Evolutionary conservation across 92 coral and sea anemone species (phyloP).

Genomic region (Phenganax stokvisi): DNA sequence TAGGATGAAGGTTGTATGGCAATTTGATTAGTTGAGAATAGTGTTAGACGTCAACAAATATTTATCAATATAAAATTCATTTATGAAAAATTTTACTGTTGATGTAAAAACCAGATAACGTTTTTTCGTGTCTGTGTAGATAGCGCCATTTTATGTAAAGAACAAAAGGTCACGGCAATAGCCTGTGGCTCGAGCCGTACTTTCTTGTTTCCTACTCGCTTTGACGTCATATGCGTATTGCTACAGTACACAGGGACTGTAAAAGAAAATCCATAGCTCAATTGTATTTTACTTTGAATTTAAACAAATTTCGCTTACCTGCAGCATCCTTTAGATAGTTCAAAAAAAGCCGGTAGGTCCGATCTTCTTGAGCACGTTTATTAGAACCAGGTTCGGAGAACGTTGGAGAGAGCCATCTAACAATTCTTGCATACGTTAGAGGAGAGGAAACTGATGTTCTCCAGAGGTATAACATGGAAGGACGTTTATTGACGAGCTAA

Average conservation of each 20-base stretch:
- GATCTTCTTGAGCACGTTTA: constrained; percentile 32
- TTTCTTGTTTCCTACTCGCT: no score
- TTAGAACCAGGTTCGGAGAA: constrained; percentile 47
- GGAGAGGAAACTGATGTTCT: constrained; percentile 37
- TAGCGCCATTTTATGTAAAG: no score
- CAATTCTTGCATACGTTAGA: constrained; percentile 38
- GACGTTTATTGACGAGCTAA: constrained; percentile 43
- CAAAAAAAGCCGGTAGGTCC: constrained; percentile 42
- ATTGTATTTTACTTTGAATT: no score
- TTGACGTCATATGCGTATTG: no score
- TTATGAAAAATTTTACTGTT: background rate
- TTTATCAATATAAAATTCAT: background rate
- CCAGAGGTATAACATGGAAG: constrained; percentile 41
- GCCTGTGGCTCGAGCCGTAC: no score
- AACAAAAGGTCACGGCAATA: no score
- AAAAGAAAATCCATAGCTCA: no score
- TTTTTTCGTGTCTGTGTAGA: no score
- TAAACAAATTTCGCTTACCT: constrained; percentile 30
- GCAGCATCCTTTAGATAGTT: constrained; percentile 51
- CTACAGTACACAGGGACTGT: no score
- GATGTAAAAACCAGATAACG: background rate
- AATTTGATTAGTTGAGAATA: no score
- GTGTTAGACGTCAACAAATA: background rate
- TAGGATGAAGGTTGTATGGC: no score
- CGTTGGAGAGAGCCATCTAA: constrained; percentile 20